Evolutionary conservation across 2,113 vertebrate genomes (phyloP).

Genomic region (Cacatua alba): DNA sequence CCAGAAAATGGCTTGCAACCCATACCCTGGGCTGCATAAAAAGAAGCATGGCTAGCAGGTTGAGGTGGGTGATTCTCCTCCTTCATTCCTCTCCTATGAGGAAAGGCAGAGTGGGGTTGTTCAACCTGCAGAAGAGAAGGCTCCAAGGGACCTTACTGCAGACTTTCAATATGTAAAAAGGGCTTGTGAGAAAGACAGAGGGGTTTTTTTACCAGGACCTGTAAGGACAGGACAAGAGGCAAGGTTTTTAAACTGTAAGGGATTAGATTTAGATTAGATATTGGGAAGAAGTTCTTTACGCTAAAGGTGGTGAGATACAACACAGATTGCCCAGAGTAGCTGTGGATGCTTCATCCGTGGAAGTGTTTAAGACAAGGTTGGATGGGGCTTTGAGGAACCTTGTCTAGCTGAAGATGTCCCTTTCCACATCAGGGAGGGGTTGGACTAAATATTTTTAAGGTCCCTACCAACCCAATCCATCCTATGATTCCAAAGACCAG

Average conservation of each 20-base stretch:
- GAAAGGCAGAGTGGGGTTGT: background rate
- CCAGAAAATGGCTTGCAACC: background rate
- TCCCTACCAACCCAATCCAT: background rate
- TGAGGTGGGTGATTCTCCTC: rapidly evolving
- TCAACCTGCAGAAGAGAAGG: background rate
- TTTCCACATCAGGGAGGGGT: rapidly evolving
- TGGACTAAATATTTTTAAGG: background rate
- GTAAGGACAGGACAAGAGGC: background rate
- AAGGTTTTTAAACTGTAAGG: background rate
- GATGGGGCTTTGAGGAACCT: background rate
- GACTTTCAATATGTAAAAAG: background rate
- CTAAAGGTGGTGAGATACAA: background rate
- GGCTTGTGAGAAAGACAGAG: rapidly evolving
- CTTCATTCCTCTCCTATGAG: rapidly evolving
- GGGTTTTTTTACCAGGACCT: background rate
- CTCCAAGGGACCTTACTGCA: background rate
- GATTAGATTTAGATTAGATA: background rate
- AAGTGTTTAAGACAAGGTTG: background rate
- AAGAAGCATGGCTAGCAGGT: rapidly evolving
- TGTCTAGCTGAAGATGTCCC: rapidly evolving
- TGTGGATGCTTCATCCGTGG: rapidly evolving
- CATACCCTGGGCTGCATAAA: background rate
- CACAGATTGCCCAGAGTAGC: rapidly evolving
- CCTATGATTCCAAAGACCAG: background rate
- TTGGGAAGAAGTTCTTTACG: background rate